Percentiles rank a stretch among this genome's conserved stretches.
Conservation (phyloP, 2,888 invertebrate species). For the Hipparchia sbordonii region DNA sequence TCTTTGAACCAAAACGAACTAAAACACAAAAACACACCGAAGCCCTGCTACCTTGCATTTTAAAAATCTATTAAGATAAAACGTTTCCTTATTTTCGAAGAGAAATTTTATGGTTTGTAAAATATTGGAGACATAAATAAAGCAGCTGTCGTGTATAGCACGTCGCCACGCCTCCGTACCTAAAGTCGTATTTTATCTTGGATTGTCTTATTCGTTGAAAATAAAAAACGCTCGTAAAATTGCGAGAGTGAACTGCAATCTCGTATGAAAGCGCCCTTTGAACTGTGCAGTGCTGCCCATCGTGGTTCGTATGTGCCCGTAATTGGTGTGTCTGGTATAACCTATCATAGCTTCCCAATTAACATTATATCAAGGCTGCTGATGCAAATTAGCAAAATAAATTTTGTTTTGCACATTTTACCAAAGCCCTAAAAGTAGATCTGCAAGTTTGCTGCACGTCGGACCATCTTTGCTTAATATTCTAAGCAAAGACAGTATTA, state of each 20-base stretch:
- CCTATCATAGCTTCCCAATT: background rate
- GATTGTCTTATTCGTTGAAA: constrained; percentile 71
- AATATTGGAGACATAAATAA: constrained; percentile 81
- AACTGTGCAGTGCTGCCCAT: background rate
- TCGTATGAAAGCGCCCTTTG: constrained; percentile 1
- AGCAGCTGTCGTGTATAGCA: constrained; percentile 76
- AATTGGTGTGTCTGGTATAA: background rate
- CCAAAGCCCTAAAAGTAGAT: background rate
- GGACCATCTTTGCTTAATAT: no score
- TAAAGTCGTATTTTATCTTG: constrained; percentile 74
- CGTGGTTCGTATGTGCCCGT: background rate
- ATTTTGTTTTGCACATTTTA: background rate
- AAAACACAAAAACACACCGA: background rate
- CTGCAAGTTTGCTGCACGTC: no score
- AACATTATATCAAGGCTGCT: background rate
- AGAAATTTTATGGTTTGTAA: constrained; percentile 81
- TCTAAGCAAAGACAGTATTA: no score
- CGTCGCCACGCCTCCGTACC: constrained; percentile 67
- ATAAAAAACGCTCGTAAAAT: constrained; percentile 71
- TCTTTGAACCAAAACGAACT: background rate
- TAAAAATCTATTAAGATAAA: constrained; percentile 76
- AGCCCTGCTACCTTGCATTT: constrained; percentile 34
- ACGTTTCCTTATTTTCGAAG: constrained; percentile 74
- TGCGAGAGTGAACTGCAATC: constrained; percentile 53
- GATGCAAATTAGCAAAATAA: background rate